Base-by-base conservation (phyloP, 2,797 vertebrate species). In the Liparis tanakae region DNA sequence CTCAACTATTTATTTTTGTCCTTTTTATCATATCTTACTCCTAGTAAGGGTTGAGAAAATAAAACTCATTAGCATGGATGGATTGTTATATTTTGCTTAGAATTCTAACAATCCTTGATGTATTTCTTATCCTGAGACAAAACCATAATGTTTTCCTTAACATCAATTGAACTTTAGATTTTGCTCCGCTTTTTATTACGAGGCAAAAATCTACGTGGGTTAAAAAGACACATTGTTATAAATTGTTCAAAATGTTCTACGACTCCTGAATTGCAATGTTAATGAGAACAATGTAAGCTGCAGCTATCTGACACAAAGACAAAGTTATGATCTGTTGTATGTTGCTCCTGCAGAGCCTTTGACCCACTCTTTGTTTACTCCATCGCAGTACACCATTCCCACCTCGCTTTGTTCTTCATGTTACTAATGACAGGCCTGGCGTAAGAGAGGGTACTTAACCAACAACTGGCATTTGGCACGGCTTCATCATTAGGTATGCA, bases 401-500 rank as follows among this genome's bases (percentile, higher is more conserved):
- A 67, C 79, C 70, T 86, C 37, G 46, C 79, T 76, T 84, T 79
- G 76, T 85, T 86, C 78, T 82, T 76, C 76, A 60, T 88, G 89
- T 85, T 91, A 82, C 88, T 91, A 91, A 91, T 88, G 78, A 90
- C 75, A 82, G 60, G 60, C 79, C 83, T 76, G 74, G 78, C 83
- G 85, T 82, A 51, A 78, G 87, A 90, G 76, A 88, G 80, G 86
- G 79, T 89, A 87, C 83, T 93, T 90, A 91, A 85, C 83, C 82
- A 92, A 89, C 91, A 87, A 83, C 89, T 90, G 87, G 85, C 85
- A 87, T 91, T 90, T 92, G 89, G 85, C 87, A 86, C 76, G 78
- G 83, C 87, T 90, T 94, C 89, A 91, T 88, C 91, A 94, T 94
- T 91, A 93, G 90, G 90, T 89, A 90, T 56, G 81, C 89, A 88